Conservation (phyloP, 2,888 invertebrate genomes). For the Palloptera scutellata region DNA sequence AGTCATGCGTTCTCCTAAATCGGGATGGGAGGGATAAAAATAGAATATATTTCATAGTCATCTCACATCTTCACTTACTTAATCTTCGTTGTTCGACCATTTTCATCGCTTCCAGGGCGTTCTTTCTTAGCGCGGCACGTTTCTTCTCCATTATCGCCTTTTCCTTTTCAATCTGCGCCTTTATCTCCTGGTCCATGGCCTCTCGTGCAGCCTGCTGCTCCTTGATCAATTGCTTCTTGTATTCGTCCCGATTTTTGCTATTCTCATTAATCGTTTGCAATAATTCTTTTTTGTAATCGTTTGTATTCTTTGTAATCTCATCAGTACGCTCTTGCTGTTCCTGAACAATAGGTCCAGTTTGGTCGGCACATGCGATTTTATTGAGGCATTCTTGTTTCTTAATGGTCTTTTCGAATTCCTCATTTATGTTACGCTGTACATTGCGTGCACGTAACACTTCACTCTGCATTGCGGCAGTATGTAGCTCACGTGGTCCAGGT, state of each 20-base stretch:
- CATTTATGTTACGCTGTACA: constrained; percentile 54
- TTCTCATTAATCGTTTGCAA: constrained; percentile 53
- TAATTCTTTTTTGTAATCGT: constrained; percentile 55
- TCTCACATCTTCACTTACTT: constrained; percentile 40
- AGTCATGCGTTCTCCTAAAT: constrained; percentile 50
- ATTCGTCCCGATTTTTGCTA: constrained; percentile 43
- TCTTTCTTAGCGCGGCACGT: constrained; percentile 47
- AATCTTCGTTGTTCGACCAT: constrained; percentile 53
- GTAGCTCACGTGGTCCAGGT: constrained; percentile 57
- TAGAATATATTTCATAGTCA: neutral
- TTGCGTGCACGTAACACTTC: constrained; percentile 58
- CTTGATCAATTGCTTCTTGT: constrained; percentile 42
- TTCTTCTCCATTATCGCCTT: constrained; percentile 47
- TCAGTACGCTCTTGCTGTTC: constrained; percentile 56
- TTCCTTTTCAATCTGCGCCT: constrained; percentile 61
- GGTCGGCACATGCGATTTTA: constrained; percentile 52
- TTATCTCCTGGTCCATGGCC: constrained; percentile 52
- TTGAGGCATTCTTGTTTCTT: constrained; percentile 54
- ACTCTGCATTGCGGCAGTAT: constrained; percentile 59
- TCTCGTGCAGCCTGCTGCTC: constrained; percentile 46
- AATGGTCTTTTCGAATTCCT: constrained; percentile 48
- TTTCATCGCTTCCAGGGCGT: constrained; percentile 56
- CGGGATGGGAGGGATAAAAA: neutral
- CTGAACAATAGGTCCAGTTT: constrained; percentile 60
- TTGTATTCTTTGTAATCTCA: constrained; percentile 45